Conservation (phyloP, 2,888 invertebrate genomes). For the Drosophila infuscata region DNA sequence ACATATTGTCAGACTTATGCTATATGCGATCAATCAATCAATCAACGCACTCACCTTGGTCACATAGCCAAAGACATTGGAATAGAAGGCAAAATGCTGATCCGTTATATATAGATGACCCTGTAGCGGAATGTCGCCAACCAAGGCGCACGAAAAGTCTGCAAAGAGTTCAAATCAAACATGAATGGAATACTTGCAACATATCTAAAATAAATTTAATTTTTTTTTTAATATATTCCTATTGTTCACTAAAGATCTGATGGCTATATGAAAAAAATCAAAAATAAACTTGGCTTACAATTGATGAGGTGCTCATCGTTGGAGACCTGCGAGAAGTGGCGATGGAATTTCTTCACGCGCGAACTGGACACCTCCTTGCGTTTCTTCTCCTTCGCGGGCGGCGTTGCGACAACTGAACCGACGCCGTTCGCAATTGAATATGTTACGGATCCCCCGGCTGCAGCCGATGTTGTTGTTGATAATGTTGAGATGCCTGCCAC, state of each 20-base stretch:
- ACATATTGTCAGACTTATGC: neutral
- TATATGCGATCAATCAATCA: neutral
- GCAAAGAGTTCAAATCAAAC: conserved; percentile 47
- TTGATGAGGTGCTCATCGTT: conserved; percentile 94
- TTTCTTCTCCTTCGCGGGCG: conserved; percentile 82
- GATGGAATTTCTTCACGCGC: conserved; percentile 94
- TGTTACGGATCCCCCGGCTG: conserved; percentile 27
- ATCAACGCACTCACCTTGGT: conserved; percentile 89
- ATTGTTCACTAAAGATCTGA: too few species aligned
- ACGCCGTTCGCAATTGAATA: conserved; percentile 45
- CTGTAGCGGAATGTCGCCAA: conserved; percentile 96
- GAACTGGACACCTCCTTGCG: conserved; percentile 85
- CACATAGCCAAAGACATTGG: conserved; percentile 97
- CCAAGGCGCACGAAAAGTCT: conserved; percentile 97
- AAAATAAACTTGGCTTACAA: conserved; percentile 87
- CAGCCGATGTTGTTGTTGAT: conserved; percentile 45
- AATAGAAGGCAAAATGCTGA: conserved; percentile 98
- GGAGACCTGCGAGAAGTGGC: conserved; percentile 94
- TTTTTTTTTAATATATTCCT: too few species aligned
- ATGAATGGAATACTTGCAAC: neutral
- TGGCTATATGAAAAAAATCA: too few species aligned
- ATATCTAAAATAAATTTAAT: neutral
- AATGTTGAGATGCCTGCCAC: conserved; percentile 51
- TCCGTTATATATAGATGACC: conserved; percentile 97
- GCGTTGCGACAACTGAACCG: conserved; percentile 31